Evolutionary conservation across 2,888 invertebrate species (phyloP).

Genomic region (Cataglyphis altisquamis): DNA sequence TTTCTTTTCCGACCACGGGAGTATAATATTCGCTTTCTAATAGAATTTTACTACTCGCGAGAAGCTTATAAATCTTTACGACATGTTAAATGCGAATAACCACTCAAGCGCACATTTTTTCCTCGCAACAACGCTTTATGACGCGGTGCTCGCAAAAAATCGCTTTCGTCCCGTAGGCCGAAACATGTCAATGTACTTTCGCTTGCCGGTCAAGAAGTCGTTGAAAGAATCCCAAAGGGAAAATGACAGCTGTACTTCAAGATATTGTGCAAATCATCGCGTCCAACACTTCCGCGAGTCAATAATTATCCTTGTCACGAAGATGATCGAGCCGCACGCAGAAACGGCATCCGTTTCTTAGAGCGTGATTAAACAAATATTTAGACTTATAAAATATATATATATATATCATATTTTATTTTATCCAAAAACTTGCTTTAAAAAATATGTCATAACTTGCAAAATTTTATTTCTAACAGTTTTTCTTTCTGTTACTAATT

Average conservation of each 20-base stretch:
- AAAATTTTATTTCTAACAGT: neutral
- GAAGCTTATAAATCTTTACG: slow-evolving; percentile 28
- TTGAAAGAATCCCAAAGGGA: slow-evolving; percentile 59
- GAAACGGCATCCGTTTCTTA: slow-evolving; percentile 8
- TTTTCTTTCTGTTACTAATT: neutral
- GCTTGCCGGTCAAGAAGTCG: slow-evolving; percentile 75
- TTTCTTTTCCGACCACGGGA: neutral
- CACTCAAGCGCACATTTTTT: slow-evolving; percentile 24
- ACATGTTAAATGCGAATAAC: neutral
- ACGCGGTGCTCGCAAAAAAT: slow-evolving; percentile 24
- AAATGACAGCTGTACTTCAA: slow-evolving; percentile 49
- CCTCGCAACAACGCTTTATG: slow-evolving; percentile 34
- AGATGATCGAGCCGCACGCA: slow-evolving; percentile 21
- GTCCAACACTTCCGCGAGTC: slow-evolving; percentile 51
- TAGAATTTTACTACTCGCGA: slow-evolving; percentile 23
- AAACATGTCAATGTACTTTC: slow-evolving; percentile 70
- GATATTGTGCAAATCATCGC: slow-evolving; percentile 56
- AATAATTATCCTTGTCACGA: slow-evolving; percentile 46
- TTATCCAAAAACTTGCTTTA: neutral
- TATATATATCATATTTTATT: neutral
- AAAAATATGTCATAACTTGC: neutral
- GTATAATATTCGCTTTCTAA: slow-evolving; percentile 40
- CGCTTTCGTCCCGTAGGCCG: slow-evolving; percentile 45
- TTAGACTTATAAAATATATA: neutral
- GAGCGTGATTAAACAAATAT: slow-evolving; percentile 27